Conservation (phyloP, 2,797 vertebrate genomes). For the Syncerus caffer region DNA sequence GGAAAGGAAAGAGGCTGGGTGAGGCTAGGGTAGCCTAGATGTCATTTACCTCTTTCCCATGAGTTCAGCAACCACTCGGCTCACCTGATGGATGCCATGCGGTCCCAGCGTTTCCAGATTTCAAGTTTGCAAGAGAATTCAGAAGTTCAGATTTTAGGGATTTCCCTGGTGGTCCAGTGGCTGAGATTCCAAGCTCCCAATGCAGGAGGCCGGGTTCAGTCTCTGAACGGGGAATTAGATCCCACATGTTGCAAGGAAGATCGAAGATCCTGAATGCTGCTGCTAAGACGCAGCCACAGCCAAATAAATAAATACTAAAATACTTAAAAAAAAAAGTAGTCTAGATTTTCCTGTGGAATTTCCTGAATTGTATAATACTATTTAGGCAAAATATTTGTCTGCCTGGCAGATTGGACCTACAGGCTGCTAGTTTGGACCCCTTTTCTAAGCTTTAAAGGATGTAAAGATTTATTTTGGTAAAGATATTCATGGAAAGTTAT, state of each 20-base stretch:
- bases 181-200: not conserved
- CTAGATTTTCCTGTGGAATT: slow-evolving; percentile 9
- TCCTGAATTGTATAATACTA: not conserved
- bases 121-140: not conserved
- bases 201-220: not conserved
- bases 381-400: slow-evolving; percentile 2
- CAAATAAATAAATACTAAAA: not conserved
- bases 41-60: not conserved
- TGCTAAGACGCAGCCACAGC: not conserved
- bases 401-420: not conserved
- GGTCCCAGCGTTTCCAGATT: not conserved
- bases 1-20: not conserved
- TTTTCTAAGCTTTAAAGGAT: slow-evolving; percentile 15
- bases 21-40: not conserved
- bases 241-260: not conserved
- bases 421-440: not conserved
- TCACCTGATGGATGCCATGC: not conserved
- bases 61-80: not conserved
- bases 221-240: not conserved
- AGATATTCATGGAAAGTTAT: not conserved
- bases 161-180: not conserved
- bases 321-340: not conserved
- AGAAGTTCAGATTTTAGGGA: not conserved
- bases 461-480: slow-evolving; percentile 23
- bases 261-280: not conserved